These are phyloP conservation scores for Busseola fusca DNA, from an alignment of 2,888 invertebrate species.

Conservation along the genomic window DNA sequence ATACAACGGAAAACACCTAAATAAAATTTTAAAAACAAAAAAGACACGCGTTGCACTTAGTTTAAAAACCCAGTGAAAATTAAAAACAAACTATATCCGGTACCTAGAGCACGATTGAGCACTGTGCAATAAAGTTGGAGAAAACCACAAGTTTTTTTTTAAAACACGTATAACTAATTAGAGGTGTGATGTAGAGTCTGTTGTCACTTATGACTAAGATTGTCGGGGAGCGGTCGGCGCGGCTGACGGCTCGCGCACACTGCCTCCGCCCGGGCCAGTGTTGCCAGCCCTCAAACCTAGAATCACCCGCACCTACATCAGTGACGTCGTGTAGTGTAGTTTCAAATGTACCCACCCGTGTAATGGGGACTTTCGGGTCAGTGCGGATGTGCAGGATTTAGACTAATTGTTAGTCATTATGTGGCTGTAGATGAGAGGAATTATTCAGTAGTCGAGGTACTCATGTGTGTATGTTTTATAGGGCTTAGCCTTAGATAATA, in stretches of 20 bases:
- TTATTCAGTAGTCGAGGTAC: constrained; percentile 15
- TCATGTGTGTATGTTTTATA: constrained; percentile 19
- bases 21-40: constrained; percentile 18
- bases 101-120: constrained; percentile 43
- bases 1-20: neutral
- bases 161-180: constrained; percentile 69
- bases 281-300: constrained; percentile 71
- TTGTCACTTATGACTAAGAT: constrained; percentile 68
- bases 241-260: constrained; percentile 84
- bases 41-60: constrained; percentile 30
- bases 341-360: constrained; percentile 67
- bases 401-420: constrained; percentile 67
- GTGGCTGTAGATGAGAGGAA: constrained; percentile 43
- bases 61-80: constrained; percentile 16
- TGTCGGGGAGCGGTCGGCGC: constrained; percentile 77
- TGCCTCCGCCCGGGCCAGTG: constrained; percentile 85
- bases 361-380: constrained; percentile 66
- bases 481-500: constrained; percentile 5
- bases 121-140: constrained; percentile 53
- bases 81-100: neutral
- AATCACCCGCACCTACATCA: constrained; percentile 43
- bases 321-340: constrained; percentile 57
- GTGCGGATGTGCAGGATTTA: constrained; percentile 61
- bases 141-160: constrained; percentile 61
- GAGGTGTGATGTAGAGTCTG: constrained; percentile 66